phyloP scores from a whole-genome alignment of 2,888 invertebrate genomes.

The Papilio protenor region DNA sequence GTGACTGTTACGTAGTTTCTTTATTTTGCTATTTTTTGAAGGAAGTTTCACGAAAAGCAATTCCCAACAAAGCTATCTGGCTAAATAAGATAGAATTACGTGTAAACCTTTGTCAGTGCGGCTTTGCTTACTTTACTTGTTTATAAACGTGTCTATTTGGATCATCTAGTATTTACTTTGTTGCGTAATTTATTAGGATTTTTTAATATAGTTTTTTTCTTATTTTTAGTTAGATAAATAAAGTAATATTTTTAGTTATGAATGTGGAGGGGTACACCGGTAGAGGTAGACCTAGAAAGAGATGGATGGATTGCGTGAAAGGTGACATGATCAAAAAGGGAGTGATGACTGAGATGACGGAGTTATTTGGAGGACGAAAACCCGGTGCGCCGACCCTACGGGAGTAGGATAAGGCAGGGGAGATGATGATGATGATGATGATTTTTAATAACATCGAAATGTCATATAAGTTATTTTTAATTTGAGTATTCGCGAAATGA shows the following conservation, averaged over 20 bases:
- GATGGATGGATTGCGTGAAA: too few species aligned
- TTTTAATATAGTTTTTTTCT: not conserved
- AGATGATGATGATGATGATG: too few species aligned
- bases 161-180: slow-evolving; percentile 24
- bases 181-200: not conserved
- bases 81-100: slow-evolving; percentile 23
- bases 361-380: too few species aligned
- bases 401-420: too few species aligned
- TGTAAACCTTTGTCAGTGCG: slow-evolving; percentile 23
- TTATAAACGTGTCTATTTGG: slow-evolving; percentile 17
- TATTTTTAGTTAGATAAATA: not conserved
- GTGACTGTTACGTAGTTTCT: slow-evolving; percentile 27
- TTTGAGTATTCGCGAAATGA: not conserved
- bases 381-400: too few species aligned
- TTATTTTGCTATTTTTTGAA: slow-evolving; percentile 30
- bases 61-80: slow-evolving; percentile 23
- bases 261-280: too few species aligned
- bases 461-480: not conserved
- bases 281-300: too few species aligned
- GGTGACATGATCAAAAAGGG: too few species aligned
- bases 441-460: not conserved
- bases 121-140: slow-evolving; percentile 13
- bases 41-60: slow-evolving; percentile 31
- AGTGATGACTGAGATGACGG: too few species aligned
- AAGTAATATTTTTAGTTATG: not conserved